A percentile compares a stretch with the other conserved stretches of the same genome.
Evolutionary conservation across 2,113 vertebrate species (phyloP).

Genomic region (Eonycteris spelaea): DNA sequence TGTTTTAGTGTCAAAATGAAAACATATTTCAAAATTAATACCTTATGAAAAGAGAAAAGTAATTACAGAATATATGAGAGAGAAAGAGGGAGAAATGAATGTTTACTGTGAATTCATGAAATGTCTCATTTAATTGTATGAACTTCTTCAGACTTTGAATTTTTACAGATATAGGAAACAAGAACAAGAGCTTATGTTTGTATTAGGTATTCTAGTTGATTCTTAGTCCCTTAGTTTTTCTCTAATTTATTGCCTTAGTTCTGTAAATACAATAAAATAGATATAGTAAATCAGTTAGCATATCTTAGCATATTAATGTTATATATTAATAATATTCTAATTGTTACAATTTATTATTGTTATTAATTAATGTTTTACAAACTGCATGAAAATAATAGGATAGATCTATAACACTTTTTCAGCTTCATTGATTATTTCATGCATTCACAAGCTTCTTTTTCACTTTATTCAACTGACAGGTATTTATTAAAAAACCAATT

Average conservation of each 20-base stretch:
- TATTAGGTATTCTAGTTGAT: background rate
- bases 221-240: background rate
- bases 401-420: background rate
- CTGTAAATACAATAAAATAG: background rate
- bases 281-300: background rate
- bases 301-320: background rate
- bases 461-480: background rate
- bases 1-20: background rate
- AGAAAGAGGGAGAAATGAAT: background rate
- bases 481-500: background rate
- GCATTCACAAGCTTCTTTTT: background rate
- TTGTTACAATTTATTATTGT: background rate
- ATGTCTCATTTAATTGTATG: background rate
- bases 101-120: background rate
- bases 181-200: background rate
- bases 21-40: background rate
- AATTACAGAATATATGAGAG: background rate
- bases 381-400: background rate
- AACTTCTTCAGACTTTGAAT: background rate
- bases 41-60: background rate
- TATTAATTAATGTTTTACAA: background rate
- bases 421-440: background rate
- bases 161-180: background rate
- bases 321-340: background rate
- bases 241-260: background rate